Percentiles rank a stretch among this genome's conserved stretches.
phyloP scores from a whole-genome alignment of 2,797 vertebrate species.

The Lagocephalus sceleratus region DNA sequence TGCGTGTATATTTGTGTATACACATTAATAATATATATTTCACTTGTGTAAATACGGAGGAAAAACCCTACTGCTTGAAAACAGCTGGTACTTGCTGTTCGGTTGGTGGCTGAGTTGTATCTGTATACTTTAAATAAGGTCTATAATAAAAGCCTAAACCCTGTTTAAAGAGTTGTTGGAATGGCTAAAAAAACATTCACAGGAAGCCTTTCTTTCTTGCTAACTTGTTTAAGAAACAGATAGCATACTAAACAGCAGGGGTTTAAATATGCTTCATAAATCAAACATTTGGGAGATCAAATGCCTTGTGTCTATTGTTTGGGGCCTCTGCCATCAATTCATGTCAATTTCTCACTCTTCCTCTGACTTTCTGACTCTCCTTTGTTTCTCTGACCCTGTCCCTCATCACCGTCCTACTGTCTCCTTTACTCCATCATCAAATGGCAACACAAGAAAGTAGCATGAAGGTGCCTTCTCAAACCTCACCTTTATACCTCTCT shows the following conservation, averaged over 20 bases:
- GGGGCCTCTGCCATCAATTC: conserved; percentile 19
- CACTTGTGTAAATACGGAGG: too few species aligned
- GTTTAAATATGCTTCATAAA: conserved; percentile 52
- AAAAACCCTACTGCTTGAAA: conserved; percentile 5
- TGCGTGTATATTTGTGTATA: too few species aligned
- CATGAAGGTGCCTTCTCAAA: conserved; percentile 51
- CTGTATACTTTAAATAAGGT: conserved; percentile 66
- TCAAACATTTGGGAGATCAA: conserved; percentile 59
- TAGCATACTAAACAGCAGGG: conserved; percentile 45
- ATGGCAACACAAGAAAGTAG: conserved; percentile 52
- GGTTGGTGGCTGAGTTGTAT: conserved; percentile 30
- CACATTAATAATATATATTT: too few species aligned
- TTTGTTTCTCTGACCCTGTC: conserved; percentile 31
- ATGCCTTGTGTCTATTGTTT: conserved; percentile 36
- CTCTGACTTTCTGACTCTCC: conserved; percentile 36
- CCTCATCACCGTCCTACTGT: conserved; percentile 21
- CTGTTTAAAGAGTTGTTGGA: conserved; percentile 59
- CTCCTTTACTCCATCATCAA: conserved; percentile 34
- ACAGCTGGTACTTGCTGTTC: conserved; percentile 40
- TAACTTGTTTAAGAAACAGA: conserved; percentile 62
- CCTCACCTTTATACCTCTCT: conserved; percentile 67
- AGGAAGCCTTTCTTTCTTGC: conserved; percentile 59
- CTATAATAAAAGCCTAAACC: conserved; percentile 65
- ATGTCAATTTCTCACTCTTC: conserved; percentile 24
- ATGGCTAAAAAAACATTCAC: conserved; percentile 46